These are phyloP conservation scores for Sipha flava DNA, from an alignment of 1,140 invertebrate species.

Conservation along the genomic window DNA sequence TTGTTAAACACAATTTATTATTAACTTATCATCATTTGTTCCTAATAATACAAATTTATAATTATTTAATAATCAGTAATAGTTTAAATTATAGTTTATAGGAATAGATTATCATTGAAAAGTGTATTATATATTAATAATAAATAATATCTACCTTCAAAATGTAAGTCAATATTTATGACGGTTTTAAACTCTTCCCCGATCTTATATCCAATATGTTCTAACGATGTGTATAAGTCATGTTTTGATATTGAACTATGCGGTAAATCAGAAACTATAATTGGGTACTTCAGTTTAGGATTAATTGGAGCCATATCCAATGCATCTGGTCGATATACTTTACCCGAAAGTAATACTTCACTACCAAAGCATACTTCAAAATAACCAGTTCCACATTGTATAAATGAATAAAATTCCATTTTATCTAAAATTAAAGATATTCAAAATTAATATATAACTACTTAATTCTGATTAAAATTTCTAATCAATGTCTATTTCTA, in stretches of 20 bases:
- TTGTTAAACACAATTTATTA: too few species aligned
- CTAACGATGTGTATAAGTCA: background rate
- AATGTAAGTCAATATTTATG: background rate
- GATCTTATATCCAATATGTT: background rate
- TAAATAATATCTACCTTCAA: background rate
- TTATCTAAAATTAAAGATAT: background rate
- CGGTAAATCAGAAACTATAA: background rate
- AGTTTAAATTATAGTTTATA: too few species aligned
- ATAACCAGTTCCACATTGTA: background rate
- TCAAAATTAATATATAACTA: too few species aligned
- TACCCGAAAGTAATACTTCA: background rate
- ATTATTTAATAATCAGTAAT: too few species aligned
- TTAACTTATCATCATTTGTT: too few species aligned
- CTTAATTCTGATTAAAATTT: too few species aligned
- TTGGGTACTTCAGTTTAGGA: background rate
- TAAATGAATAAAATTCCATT: background rate
- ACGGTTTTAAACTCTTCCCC: background rate
- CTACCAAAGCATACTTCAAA: background rate
- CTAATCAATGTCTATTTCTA: background rate
- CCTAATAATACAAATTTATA: too few species aligned
- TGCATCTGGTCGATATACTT: background rate
- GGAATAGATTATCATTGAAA: too few species aligned
- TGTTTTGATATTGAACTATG: slow-evolving; percentile 2
- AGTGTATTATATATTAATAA: background rate
- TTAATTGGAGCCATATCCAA: background rate